Conservation (phyloP, 2,888 invertebrate genomes). For the Ichneumoninae sp. region DNA sequence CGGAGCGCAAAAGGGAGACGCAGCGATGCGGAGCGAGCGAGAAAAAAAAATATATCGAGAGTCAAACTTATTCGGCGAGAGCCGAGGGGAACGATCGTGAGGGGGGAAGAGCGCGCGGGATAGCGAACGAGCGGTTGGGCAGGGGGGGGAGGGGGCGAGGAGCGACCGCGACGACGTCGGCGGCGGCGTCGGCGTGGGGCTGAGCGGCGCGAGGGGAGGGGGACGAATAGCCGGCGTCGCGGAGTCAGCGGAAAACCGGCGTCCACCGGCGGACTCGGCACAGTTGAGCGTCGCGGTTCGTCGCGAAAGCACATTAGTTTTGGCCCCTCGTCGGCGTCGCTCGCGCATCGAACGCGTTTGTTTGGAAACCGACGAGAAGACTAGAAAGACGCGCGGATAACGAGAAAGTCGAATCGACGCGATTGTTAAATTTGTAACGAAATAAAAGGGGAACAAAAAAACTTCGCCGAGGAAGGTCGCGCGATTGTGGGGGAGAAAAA, state of each 20-base stretch:
- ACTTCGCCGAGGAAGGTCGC: too few species aligned
- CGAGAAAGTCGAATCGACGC: too few species aligned
- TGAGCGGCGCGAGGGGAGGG: conserved; percentile 10
- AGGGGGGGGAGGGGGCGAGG: conserved; percentile 73
- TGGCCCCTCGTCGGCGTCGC: not conserved
- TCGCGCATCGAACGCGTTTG: not conserved
- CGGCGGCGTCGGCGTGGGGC: conserved; percentile 63
- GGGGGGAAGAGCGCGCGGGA: conserved; percentile 20
- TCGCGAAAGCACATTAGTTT: conserved; percentile 74
- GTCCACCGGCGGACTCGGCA: conserved; percentile 80
- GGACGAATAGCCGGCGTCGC: conserved; percentile 74
- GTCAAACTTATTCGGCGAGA: conserved; percentile 63
- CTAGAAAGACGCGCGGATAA: too few species aligned
- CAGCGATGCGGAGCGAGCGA: conserved; percentile 15
- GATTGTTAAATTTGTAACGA: too few species aligned
- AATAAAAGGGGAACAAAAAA: too few species aligned
- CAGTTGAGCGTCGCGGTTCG: conserved; percentile 80
- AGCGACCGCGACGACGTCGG: conserved; percentile 69
- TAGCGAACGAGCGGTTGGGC: not conserved
- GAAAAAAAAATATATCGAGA: conserved; percentile 46
- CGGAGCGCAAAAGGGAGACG: conserved; percentile 11
- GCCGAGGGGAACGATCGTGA: conserved; percentile 54
- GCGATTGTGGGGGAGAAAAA: too few species aligned
- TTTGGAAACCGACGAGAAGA: not conserved
- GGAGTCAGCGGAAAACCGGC: conserved; percentile 77